Evolutionary conservation across 2,113 vertebrate species (phyloP), one percentile per base, ranked within the genome.

Genomic region (Thunnus maccoyii): DNA sequence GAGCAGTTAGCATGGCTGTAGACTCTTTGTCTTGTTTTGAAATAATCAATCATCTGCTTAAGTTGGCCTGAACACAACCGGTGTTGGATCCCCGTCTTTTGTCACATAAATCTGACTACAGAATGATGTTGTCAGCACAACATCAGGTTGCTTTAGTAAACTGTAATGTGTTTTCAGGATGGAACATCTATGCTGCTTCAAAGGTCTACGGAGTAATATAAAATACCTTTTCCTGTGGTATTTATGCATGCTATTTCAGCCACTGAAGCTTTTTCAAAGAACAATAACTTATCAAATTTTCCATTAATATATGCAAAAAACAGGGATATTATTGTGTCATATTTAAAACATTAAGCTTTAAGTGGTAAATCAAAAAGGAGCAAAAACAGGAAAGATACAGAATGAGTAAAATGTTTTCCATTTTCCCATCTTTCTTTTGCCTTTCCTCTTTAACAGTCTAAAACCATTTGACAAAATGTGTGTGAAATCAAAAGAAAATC

Each of bases 141-240:
- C 30, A 74, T 17, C 18, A 62, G 63, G 12, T n/a, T 32, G 36
- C 47, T 61, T 66, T 14, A 30, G 61, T 58, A 66, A 55, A 71
- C 36, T 46, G 20, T 9, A 20, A 32, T 64, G 18, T 54, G 22
- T 55, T 69, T 62, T 55, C 48, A 69, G 46, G 61, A 2, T 7
- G 16, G 18, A 61, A 67, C 32, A 74, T 47, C 30, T n/a, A 65
- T 16, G 27, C 44, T 62, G 22, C 30, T 58, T n/a, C 16, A 44
- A 30, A 22, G 60, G 50, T 47, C 22, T 41, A 27, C 3, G 44
- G 20, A 54, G 46, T 44, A n/a, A 62, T 16, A 18, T 18, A 50
- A 36, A 54, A 52, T 8, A 30, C 2, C 8, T 67, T 36, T 41
- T 9, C 25, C 46, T 18, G 3, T 11, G 27, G 50, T 44, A 71